Percentiles rank a stretch among this genome's conserved stretches.
Conservation (phyloP, 2,797 vertebrate species). For the Okamejei kenojei region DNA sequence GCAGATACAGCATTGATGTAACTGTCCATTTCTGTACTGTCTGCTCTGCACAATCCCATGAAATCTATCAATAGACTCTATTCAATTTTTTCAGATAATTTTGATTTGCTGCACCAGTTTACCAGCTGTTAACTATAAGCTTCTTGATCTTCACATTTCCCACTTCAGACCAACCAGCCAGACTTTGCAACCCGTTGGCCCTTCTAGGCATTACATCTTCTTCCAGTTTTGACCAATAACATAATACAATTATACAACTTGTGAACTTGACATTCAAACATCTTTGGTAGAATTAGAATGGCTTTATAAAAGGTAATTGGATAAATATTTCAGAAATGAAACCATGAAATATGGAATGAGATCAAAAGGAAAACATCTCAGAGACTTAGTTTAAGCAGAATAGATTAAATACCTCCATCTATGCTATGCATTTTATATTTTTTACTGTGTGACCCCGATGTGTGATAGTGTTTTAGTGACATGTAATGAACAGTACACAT, state of each 20-base stretch:
- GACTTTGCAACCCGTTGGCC: neutral
- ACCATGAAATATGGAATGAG: neutral
- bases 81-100: neutral
- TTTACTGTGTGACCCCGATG: neutral
- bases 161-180: neutral
- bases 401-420: neutral
- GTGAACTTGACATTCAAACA: neutral
- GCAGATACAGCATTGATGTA: no score
- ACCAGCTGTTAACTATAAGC: neutral
- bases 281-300: neutral
- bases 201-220: neutral
- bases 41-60: no score
- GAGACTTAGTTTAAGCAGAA: neutral
- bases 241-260: neutral
- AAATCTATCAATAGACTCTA: neutral
- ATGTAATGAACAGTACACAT: neutral
- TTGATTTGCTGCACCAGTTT: neutral
- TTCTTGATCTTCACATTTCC: neutral
- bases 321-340: constrained; percentile 17
- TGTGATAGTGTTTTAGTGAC: neutral
- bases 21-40: no score
- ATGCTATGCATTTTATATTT: neutral
- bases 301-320: neutral
- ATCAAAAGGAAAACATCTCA: neutral
- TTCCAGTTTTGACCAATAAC: neutral